Percentiles rank a stretch among this genome's conserved stretches.
Conservation (phyloP, 2,888 invertebrate genomes). For the Aporophyla nigra region DNA sequence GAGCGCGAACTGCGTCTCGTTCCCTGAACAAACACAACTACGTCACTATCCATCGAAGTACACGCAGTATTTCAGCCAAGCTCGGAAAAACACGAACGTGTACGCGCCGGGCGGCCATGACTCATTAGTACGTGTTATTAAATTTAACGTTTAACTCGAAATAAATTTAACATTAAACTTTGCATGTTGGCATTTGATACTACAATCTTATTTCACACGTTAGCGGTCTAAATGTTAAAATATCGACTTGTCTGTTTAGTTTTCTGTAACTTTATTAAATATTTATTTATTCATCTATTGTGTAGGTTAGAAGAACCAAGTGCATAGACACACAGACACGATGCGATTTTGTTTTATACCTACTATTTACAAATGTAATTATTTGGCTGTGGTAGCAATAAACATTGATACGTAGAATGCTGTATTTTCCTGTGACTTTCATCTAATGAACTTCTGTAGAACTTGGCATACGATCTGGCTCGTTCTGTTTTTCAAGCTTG, state of each 20-base stretch:
- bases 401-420: neutral
- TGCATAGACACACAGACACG: too few species aligned
- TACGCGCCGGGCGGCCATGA: too few species aligned
- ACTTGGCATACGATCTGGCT: neutral
- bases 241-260: too few species aligned
- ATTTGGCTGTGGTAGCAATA: neutral
- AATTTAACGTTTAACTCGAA: too few species aligned
- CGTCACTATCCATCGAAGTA: neutral
- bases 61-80: neutral
- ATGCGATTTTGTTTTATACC: too few species aligned
- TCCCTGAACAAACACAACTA: conserved; percentile 16
- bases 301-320: neutral
- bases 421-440: neutral
- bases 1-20: neutral
- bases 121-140: too few species aligned
- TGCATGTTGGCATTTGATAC: too few species aligned
- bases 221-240: too few species aligned
- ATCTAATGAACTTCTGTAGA: neutral
- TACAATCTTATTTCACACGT: too few species aligned
- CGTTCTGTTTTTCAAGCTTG: neutral
- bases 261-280: neutral
- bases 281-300: neutral
- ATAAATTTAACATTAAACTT: too few species aligned
- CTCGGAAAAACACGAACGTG: neutral
- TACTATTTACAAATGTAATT: too few species aligned